These are phyloP conservation scores for Macaca nemestrina DNA, from an alignment of 2,113 vertebrate species.

Conservation along the genomic window DNA sequence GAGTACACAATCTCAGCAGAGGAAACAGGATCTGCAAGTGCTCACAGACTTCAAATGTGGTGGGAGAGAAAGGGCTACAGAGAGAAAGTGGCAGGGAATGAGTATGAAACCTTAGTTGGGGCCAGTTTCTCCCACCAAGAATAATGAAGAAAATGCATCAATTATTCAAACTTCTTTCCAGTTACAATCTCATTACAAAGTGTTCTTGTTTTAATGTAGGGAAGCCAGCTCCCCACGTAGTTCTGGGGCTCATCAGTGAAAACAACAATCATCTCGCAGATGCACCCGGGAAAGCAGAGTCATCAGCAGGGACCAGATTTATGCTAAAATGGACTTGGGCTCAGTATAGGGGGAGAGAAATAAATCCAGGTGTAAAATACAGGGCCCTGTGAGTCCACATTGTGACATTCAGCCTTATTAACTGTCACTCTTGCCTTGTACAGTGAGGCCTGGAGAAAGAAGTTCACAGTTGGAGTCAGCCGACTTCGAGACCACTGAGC, in stretches of 20 bases:
- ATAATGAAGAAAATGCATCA: slow-evolving; percentile 48
- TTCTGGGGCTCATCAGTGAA: slow-evolving; percentile 5
- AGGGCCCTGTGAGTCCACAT: neutral
- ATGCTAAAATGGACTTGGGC: slow-evolving; percentile 38
- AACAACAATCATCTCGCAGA: neutral
- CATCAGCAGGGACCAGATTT: neutral
- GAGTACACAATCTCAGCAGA: neutral
- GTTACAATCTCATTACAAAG: slow-evolving; percentile 63
- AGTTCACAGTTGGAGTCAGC: neutral
- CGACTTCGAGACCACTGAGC: neutral
- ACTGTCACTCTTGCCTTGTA: neutral
- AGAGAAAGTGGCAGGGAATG: neutral
- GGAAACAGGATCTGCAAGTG: neutral
- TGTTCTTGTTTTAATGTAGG: neutral
- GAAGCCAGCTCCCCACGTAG: slow-evolving; percentile 4
- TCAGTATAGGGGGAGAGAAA: neutral
- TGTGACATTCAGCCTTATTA: slow-evolving; percentile 3
- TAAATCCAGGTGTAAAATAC: slow-evolving; percentile 12
- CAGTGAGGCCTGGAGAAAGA: neutral
- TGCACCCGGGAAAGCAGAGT: slow-evolving; percentile 11
- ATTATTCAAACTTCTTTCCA: slow-evolving; percentile 59
- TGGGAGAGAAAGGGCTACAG: neutral
- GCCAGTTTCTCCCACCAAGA: neutral
- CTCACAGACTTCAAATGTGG: neutral
- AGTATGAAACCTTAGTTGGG: neutral